phyloP scores from a whole-genome alignment of 2,113 vertebrate species.

The Potamarius usumacintae region DNA sequence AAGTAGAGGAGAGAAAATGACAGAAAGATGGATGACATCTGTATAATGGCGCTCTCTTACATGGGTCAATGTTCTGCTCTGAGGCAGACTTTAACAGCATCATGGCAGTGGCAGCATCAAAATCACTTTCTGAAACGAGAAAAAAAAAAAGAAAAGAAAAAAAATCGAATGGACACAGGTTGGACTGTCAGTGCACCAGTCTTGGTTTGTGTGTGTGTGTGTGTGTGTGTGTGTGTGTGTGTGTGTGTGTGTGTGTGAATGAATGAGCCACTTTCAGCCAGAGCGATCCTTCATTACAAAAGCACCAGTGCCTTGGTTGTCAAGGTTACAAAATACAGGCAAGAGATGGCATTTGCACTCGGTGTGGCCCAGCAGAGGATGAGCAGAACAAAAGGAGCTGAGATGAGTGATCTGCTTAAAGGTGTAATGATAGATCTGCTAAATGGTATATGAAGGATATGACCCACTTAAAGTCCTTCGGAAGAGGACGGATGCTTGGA shows the following conservation, averaged over 20 bases:
- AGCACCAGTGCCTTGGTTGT: constrained; percentile 73
- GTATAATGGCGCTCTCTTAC: constrained; percentile 80
- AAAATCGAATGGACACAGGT: constrained; percentile 76
- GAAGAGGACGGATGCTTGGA: constrained; percentile 30
- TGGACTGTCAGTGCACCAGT: constrained; percentile 36
- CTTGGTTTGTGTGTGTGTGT: constrained; percentile 34
- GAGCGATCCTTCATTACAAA: constrained; percentile 57
- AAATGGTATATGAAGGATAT: constrained; percentile 44
- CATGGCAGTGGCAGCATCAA: constrained; percentile 96
- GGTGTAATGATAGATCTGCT: constrained; percentile 50
- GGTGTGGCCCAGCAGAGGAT: constrained; percentile 39
- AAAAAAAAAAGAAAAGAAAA: constrained; percentile 79
- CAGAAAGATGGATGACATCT: constrained; percentile 33
- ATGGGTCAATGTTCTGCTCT: constrained; percentile 91
- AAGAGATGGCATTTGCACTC: constrained; percentile 52
- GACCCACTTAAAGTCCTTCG: constrained; percentile 38
- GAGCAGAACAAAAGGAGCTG: constrained; percentile 43
- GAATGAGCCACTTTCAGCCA: constrained; percentile 56
- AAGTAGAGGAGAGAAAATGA: constrained; percentile 1
- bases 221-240: constrained; percentile 7
- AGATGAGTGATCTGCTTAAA: constrained; percentile 50
- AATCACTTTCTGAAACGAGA: constrained; percentile 87
- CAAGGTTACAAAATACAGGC: constrained; percentile 76
- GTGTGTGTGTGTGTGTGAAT: constrained; percentile 17
- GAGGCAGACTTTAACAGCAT: constrained; percentile 99